Conservation (phyloP, 2,113 vertebrate species). For the Accipiter virgatus region DNA sequence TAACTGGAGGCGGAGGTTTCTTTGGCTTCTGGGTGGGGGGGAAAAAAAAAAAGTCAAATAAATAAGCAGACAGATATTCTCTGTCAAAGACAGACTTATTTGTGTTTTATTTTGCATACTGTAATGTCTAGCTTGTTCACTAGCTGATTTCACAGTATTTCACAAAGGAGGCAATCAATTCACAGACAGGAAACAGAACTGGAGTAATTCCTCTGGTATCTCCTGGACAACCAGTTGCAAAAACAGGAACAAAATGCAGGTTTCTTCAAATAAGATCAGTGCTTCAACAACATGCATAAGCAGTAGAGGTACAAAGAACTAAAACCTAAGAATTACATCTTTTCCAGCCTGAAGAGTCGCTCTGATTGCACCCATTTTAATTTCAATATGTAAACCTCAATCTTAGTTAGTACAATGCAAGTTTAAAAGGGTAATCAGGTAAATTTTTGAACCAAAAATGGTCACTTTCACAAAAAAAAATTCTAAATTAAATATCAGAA, state of each 20-base stretch:
- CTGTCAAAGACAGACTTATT: not conserved
- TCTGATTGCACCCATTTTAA: not conserved
- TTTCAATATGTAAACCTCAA: not conserved
- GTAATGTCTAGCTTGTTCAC: not conserved
- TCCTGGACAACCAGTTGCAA: not conserved
- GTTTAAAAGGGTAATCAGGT: not conserved
- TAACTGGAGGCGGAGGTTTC: conserved; percentile 83
- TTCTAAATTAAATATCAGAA: not conserved
- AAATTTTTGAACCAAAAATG: not conserved
- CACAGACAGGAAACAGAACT: not conserved
- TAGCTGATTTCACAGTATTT: not conserved
- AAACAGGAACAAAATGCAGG: not conserved
- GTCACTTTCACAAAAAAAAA: not conserved
- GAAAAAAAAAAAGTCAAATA: not conserved
- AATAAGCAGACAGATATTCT: not conserved
- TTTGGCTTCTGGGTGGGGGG: conserved; percentile 79
- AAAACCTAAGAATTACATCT: not conserved
- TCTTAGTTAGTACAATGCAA: not conserved
- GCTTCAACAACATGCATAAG: not conserved
- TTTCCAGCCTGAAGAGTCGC: not conserved
- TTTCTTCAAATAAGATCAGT: not conserved
- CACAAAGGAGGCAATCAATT: not conserved
- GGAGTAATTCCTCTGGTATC: not conserved
- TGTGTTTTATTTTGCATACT: not conserved
- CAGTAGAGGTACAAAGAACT: not conserved